phyloP scores from a whole-genome alignment of 1,140 invertebrate genomes.

The Diorhabda carinulata region DNA sequence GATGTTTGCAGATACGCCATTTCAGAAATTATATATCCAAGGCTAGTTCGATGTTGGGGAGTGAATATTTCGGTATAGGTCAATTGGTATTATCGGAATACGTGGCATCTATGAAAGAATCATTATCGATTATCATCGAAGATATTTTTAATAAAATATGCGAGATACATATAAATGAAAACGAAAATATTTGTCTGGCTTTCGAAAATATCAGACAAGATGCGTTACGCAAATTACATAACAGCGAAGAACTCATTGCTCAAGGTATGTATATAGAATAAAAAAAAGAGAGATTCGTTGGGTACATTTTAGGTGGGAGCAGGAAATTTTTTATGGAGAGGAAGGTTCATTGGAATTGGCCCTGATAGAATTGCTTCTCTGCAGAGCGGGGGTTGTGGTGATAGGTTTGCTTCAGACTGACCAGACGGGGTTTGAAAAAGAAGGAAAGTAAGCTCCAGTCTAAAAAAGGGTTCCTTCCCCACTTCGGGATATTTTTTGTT shows the following conservation, averaged over 20 bases:
- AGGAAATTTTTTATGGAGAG: too few species aligned
- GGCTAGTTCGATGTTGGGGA: slow-evolving; percentile 56
- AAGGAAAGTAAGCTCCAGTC: too few species aligned
- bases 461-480: too few species aligned
- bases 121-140: slow-evolving; percentile 48
- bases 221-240: slow-evolving; percentile 61
- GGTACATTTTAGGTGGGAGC: too few species aligned
- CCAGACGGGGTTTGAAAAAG: too few species aligned
- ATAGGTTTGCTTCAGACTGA: too few species aligned
- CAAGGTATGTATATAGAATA: slow-evolving; percentile 22
- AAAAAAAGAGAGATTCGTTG: too few species aligned
- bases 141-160: slow-evolving; percentile 52
- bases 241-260: slow-evolving; percentile 69
- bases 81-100: slow-evolving; percentile 52
- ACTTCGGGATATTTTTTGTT: too few species aligned
- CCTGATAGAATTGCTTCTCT: too few species aligned
- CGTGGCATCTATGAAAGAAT: slow-evolving; percentile 48
- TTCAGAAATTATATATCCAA: slow-evolving; percentile 58
- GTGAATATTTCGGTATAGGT: slow-evolving; percentile 60
- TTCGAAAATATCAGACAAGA: slow-evolving; percentile 59
- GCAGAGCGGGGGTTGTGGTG: too few species aligned
- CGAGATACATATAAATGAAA: slow-evolving; percentile 45
- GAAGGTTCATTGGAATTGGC: too few species aligned
- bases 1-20: slow-evolving; percentile 56
- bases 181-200: slow-evolving; percentile 59